Percentiles rank a stretch among this genome's conserved stretches.
Evolutionary conservation across 2,797 vertebrate species (phyloP).

Genomic region (Propithecus perrieri): DNA sequence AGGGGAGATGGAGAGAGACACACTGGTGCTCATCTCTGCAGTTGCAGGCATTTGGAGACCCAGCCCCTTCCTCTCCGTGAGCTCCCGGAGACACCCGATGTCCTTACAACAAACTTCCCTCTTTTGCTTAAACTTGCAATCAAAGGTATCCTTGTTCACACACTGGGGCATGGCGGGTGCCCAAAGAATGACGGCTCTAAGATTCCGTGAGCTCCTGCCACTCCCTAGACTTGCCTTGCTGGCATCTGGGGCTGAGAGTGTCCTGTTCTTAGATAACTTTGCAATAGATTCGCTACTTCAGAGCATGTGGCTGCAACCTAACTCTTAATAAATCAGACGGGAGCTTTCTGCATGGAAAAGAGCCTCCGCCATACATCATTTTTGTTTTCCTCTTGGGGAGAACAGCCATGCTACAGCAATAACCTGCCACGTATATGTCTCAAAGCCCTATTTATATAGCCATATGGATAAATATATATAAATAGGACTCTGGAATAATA

Average conservation of each 20-base stretch:
- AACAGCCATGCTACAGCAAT: conserved; percentile 73
- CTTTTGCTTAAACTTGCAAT: not conserved
- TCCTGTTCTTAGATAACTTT: conserved; percentile 57
- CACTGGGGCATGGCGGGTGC: not conserved
- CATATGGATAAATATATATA: conserved; percentile 81
- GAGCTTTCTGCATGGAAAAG: conserved; percentile 50
- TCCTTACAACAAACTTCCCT: not conserved
- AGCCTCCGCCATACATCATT: conserved; percentile 67
- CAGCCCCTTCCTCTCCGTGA: not conserved
- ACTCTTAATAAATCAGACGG: conserved; percentile 76
- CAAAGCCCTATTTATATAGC: conserved; percentile 79
- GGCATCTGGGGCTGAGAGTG: not conserved
- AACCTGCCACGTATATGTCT: conserved; percentile 77
- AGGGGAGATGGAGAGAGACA: rapidly evolving
- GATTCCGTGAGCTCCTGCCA: not conserved
- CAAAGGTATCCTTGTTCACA: not conserved
- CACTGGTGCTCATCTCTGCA: rapidly evolving
- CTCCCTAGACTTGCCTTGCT: not conserved
- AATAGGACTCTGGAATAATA: conserved; percentile 76
- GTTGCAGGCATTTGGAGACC: not conserved
- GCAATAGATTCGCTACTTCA: conserved; percentile 47
- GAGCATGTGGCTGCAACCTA: conserved; percentile 71
- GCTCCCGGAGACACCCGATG: not conserved
- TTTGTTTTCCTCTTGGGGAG: conserved; percentile 79
- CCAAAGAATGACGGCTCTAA: not conserved